A percentile compares a stretch with the other conserved stretches of the same genome.
Evolutionary conservation across 2,888 invertebrate genomes (phyloP).

Genomic region (Cephus rjabovi): DNA sequence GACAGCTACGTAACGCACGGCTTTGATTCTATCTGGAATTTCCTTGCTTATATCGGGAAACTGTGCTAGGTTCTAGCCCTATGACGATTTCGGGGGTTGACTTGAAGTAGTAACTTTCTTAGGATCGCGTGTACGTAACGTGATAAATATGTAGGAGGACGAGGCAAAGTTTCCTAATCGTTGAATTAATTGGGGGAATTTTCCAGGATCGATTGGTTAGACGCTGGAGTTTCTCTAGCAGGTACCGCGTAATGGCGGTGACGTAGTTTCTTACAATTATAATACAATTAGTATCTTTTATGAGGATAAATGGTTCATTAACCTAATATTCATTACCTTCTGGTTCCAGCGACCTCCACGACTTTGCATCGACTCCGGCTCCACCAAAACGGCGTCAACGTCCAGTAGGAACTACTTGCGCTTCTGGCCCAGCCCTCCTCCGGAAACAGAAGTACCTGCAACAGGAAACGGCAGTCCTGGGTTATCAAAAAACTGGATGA

Average conservation of each 20-base stretch:
- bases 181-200: neutral
- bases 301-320: neutral
- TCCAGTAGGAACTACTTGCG: conserved; percentile 88
- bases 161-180: neutral
- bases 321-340: conserved; percentile 68
- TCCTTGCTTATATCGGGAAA: neutral
- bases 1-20: neutral
- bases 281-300: neutral
- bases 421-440: conserved; percentile 92
- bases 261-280: neutral
- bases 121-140: neutral
- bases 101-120: neutral
- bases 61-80: neutral
- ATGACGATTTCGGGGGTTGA: neutral
- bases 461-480: conserved; percentile 21
- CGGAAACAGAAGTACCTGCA: conserved; percentile 84
- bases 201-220: neutral
- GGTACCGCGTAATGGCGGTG: neutral
- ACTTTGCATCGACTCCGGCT: conserved; percentile 85
- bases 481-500: neutral
- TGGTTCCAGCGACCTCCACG: conserved; percentile 84
- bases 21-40: neutral
- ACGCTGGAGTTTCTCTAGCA: neutral
- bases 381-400: conserved; percentile 89
- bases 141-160: neutral